Base-by-base conservation (phyloP, 37 sponge, comb jelly and placozoan genomes). In the Diacarnus erythraeanus region DNA sequence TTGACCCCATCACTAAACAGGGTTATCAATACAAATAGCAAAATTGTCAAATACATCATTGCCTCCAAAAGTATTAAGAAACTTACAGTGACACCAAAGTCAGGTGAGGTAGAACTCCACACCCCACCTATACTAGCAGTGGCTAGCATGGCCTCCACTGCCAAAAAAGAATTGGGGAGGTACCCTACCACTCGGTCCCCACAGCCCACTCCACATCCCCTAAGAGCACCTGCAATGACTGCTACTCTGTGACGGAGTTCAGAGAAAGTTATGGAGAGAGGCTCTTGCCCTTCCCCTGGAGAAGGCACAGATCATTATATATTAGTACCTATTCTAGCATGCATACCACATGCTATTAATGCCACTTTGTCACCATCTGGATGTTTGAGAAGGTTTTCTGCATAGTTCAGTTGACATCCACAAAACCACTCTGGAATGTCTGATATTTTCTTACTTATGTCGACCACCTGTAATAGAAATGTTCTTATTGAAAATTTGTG, bases 61-160 rank as follows among this genome's bases (percentile, higher is more conserved):
- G 17, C 10, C 17, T 41, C 29, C 20, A 12, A 79, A 31, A n/a
- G 20, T 22, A 1, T 42, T 44, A 6, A 15, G 22, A 2, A 22
- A 83, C 97, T 83, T 51, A 97, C 97, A 12, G 94, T 80, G 27
- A 94, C 92, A 23, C 99, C 99, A 76, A 98, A 98, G 69, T 98
- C 99, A 31, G 99, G 99, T 25, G 99, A 93, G 26, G 99, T 94
- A 37, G 93, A 94, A 77, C 94, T 96, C 99, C 99, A 98, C 18
- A 91, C 76, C 9, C 94, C 99, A 35, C 99, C 99, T 0, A 98
- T 71, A 63, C 92, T 91, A 23, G 94, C 80, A 2, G 92, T 80
- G 9, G 99, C 99, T 71, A 98, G 60, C 99, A 98, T 98, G 69
- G 96, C 96, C 57, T 92, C 94, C 57, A 98, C 90, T 8, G 99